These are phyloP conservation scores for Torymus texanus DNA, from an alignment of 2,888 invertebrate genomes.

Conservation along the genomic window DNA sequence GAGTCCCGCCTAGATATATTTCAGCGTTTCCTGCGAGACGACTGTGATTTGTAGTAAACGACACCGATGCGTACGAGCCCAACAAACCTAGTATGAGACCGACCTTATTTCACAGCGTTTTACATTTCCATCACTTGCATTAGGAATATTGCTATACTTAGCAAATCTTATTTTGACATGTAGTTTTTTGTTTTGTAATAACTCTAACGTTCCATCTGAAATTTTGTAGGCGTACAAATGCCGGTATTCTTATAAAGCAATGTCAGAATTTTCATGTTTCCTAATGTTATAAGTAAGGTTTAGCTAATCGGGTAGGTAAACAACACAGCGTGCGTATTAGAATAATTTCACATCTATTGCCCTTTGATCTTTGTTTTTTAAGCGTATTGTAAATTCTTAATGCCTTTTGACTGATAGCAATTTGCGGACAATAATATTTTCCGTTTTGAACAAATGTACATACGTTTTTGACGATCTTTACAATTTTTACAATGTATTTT, in stretches of 20 bases:
- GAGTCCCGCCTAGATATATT: conserved; percentile 42
- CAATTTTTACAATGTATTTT: conserved; percentile 8
- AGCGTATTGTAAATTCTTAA: not conserved
- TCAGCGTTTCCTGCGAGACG: too few species aligned
- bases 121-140: too few species aligned
- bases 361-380: conserved; percentile 59
- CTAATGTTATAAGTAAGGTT: conserved; percentile 28
- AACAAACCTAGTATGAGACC: too few species aligned
- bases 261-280: conserved; percentile 38
- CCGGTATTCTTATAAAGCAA: conserved; percentile 14
- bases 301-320: conserved; percentile 10
- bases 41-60: too few species aligned
- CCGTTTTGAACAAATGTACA: conserved; percentile 18
- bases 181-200: too few species aligned
- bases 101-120: too few species aligned
- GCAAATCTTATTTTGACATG: too few species aligned
- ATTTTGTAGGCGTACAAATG: conserved; percentile 2
- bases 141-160: too few species aligned
- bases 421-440: conserved; percentile 16
- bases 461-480: conserved; percentile 14
- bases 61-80: too few species aligned
- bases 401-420: conserved; percentile 25
- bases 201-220: too few species aligned
- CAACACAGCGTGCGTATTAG: conserved; percentile 53
- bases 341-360: conserved; percentile 62